Percentiles rank a stretch among this genome's conserved stretches.
Conservation (phyloP, 2,113 vertebrate genomes). For the Bujurquina vittata region DNA sequence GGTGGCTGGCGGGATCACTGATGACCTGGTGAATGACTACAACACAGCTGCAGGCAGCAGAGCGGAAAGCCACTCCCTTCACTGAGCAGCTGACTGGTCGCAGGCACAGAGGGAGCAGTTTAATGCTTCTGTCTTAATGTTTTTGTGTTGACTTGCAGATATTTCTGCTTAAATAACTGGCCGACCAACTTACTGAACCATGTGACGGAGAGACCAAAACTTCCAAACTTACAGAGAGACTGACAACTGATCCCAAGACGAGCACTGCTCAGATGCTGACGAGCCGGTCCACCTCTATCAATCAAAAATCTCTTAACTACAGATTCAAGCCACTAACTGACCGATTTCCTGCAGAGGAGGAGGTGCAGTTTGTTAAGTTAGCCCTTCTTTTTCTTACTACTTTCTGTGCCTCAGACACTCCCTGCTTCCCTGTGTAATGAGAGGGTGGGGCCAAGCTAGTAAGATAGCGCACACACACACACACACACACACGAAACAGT, state of each 20-base stretch:
- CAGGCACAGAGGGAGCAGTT: constrained; percentile 32
- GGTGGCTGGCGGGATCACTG: neutral
- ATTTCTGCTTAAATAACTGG: neutral
- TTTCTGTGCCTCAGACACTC: neutral
- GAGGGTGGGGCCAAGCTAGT: constrained; percentile 40
- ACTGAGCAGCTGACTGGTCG: constrained; percentile 64
- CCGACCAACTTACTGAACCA: neutral
- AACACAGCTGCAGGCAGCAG: constrained; percentile 49
- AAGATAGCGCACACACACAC: constrained; percentile 2
- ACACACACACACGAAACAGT: neutral
- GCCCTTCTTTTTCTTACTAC: neutral
- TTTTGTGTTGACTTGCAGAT: neutral
- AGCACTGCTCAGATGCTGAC: neutral
- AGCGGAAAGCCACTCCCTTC: constrained; percentile 54
- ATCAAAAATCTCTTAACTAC: neutral
- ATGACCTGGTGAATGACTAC: constrained; percentile 18
- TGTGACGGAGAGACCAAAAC: neutral
- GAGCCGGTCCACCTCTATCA: neutral
- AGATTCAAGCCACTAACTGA: neutral
- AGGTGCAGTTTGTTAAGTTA: neutral
- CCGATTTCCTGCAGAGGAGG: neutral
- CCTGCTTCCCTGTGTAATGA: constrained; percentile 32
- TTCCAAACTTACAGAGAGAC: neutral
- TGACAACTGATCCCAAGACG: neutral
- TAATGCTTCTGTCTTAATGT: constrained; percentile 2